Evolutionary conservation across 2,888 invertebrate genomes (phyloP).

Genomic region (Monoplex corrugatus): DNA sequence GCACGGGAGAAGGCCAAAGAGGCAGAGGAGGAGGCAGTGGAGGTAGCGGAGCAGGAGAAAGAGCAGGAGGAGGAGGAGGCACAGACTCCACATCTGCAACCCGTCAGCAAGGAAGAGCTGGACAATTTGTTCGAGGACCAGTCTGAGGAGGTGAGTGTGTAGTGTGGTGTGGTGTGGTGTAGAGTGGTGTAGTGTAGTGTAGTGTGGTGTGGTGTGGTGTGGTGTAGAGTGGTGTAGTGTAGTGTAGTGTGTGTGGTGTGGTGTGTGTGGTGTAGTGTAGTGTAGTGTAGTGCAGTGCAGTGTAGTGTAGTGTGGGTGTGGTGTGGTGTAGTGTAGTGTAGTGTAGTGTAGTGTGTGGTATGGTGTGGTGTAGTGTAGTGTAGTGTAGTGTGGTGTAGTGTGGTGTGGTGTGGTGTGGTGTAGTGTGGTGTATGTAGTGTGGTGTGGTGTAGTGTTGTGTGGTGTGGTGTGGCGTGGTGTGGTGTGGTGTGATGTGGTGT

Average conservation of each 20-base stretch:
- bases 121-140: slow-evolving; percentile 47
- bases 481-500: no score
- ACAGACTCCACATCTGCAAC: not conserved
- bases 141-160: slow-evolving; percentile 21
- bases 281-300: not conserved
- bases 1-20: slow-evolving; percentile 2
- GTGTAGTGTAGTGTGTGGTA: not conserved
- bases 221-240: not conserved
- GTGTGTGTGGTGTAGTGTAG: not conserved
- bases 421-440: no score
- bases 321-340: not conserved
- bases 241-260: not conserved
- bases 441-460: no score
- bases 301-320: not conserved
- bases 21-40: not conserved
- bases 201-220: not conserved
- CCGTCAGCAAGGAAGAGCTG: slow-evolving; percentile 44
- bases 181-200: no score
- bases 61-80: not conserved
- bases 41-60: not conserved
- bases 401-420: no score
- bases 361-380: not conserved
- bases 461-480: not conserved
- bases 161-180: not conserved
- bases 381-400: no score